Evolutionary conservation across 2,888 invertebrate genomes (phyloP).

Genomic region (Folsomia manolachei): DNA sequence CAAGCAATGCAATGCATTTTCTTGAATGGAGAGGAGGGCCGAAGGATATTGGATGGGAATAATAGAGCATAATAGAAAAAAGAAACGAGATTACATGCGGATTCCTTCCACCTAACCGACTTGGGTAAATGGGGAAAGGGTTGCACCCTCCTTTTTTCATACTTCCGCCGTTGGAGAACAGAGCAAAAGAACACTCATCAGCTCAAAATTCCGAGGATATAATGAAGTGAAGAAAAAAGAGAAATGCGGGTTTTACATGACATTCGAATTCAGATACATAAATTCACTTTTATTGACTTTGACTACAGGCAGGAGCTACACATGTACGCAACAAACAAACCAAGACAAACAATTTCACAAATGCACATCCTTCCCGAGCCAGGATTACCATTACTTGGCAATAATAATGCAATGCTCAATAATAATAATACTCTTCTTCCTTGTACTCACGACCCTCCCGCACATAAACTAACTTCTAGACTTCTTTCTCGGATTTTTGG

Average conservation of each 20-base stretch:
- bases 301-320: no score
- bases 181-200: not conserved
- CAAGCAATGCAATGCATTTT: no score
- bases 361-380: not conserved
- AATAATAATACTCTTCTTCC: no score
- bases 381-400: not conserved
- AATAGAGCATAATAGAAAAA: constrained; percentile 18
- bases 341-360: not conserved
- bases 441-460: no score
- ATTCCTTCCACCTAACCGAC: constrained; percentile 8
- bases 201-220: not conserved
- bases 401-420: not conserved
- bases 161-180: no score
- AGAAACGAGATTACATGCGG: constrained; percentile 15
- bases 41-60: not conserved
- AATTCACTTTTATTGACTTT: not conserved
- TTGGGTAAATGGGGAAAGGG: not conserved
- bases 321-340: not conserved
- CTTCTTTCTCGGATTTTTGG: not conserved
- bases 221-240: not conserved
- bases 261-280: not conserved
- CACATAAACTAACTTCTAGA: not conserved
- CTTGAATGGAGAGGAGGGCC: not conserved
- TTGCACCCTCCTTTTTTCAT: not conserved
- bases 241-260: not conserved